Evolutionary conservation across 2,797 vertebrate genomes (phyloP).

Genomic region (Streptopelia turtur): DNA sequence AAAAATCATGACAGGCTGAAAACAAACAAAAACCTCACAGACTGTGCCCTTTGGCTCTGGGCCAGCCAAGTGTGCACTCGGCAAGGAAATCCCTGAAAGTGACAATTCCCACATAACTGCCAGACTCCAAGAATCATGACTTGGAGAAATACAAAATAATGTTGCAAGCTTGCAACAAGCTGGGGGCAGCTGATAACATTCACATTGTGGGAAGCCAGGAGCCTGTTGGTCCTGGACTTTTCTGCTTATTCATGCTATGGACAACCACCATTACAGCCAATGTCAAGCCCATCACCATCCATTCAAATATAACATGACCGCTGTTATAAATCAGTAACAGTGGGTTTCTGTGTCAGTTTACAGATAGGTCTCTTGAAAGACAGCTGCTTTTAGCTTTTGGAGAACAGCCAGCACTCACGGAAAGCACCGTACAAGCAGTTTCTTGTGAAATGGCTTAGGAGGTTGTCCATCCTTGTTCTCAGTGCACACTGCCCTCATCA

Average conservation of each 20-base stretch:
- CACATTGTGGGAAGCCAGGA: background rate
- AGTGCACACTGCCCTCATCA: rapidly evolving
- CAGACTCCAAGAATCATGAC: background rate
- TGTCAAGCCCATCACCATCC: background rate
- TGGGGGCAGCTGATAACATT: background rate
- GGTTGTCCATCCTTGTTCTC: background rate
- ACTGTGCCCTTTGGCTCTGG: background rate
- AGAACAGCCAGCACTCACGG: background rate
- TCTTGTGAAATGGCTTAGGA: background rate
- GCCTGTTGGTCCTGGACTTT: background rate
- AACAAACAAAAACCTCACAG: background rate
- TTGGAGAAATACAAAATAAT: background rate
- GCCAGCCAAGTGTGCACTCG: background rate
- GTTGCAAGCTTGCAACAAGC: background rate
- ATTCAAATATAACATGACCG: background rate
- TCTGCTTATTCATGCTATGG: background rate
- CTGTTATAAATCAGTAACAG: background rate
- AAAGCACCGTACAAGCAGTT: background rate
- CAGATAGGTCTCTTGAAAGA: background rate
- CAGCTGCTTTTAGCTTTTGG: background rate
- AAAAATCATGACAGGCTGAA: background rate
- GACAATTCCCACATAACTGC: background rate
- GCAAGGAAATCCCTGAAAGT: background rate
- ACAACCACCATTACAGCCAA: background rate
- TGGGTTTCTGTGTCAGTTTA: background rate